These are phyloP conservation scores for Chloroclysta siterata DNA, from an alignment of 2,888 invertebrate species.

Conservation along the genomic window DNA sequence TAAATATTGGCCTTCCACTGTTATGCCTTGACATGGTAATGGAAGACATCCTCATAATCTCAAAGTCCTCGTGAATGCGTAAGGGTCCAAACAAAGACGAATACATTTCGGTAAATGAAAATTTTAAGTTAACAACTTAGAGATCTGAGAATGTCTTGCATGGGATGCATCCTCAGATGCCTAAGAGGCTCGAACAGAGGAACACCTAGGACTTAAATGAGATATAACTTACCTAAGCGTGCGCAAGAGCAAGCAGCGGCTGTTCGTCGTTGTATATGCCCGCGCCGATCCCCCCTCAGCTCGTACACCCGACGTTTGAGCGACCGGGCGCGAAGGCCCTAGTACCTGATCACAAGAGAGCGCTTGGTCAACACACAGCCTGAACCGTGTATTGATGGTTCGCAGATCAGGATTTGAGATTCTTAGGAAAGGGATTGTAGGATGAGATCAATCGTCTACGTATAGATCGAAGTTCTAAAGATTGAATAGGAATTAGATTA, in stretches of 20 bases:
- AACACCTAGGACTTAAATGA: not conserved
- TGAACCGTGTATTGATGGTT: constrained; percentile 53
- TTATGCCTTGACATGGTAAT: too few relatives aligned
- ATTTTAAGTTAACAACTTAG: too few relatives aligned
- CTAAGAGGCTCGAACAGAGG: too few relatives aligned
- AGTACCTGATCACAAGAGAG: constrained; percentile 80
- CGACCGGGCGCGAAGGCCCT: constrained; percentile 83
- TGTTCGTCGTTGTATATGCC: constrained; percentile 66
- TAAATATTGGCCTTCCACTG: too few relatives aligned
- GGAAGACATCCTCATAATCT: too few relatives aligned
- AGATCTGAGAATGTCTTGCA: too few relatives aligned
- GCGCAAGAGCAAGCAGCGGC: constrained; percentile 74
- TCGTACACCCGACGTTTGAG: constrained; percentile 75
- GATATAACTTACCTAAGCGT: constrained; percentile 67
- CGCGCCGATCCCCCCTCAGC: constrained; percentile 81
- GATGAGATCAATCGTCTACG: not conserved
- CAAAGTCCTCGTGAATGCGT: too few relatives aligned
- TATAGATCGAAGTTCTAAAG: not conserved
- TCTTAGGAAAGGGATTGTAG: constrained; percentile 5
- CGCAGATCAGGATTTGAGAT: constrained; percentile 18
- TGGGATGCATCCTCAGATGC: too few relatives aligned
- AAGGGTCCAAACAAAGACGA: too few relatives aligned
- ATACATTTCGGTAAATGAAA: too few relatives aligned
- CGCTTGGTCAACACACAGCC: constrained; percentile 64
- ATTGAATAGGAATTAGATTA: not conserved